These are phyloP conservation scores for Malthinus seriepunctatus DNA, from an alignment of 2,888 invertebrate species.

Conservation along the genomic window DNA sequence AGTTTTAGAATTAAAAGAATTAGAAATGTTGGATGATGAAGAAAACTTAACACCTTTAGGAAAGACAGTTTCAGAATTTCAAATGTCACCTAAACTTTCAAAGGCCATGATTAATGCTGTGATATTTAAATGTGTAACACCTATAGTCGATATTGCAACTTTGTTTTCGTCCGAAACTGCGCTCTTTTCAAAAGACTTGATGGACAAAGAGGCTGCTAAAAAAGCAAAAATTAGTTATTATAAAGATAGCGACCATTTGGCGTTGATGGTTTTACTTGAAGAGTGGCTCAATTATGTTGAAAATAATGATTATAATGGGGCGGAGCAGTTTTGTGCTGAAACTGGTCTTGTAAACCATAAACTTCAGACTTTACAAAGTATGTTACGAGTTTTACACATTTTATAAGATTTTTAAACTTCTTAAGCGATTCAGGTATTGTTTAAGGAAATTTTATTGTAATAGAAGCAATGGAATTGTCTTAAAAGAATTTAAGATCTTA, in stretches of 20 bases:
- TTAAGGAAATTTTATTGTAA: no score
- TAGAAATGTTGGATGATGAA: slow-evolving; percentile 59
- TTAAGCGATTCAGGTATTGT: no score
- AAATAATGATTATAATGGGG: slow-evolving; percentile 40
- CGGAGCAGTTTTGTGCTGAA: slow-evolving; percentile 54
- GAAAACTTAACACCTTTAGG: slow-evolving; percentile 70
- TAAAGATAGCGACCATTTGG: slow-evolving; percentile 65
- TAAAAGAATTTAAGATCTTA: no score
- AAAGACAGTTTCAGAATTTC: slow-evolving; percentile 53
- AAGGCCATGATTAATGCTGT: slow-evolving; percentile 63
- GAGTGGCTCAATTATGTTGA: slow-evolving; percentile 55
- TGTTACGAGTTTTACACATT: slow-evolving; percentile 30
- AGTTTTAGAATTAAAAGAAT: slow-evolving; percentile 62
- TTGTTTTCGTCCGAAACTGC: slow-evolving; percentile 58
- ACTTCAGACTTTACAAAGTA: slow-evolving; percentile 59
- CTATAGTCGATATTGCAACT: slow-evolving; percentile 57
- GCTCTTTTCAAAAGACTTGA: slow-evolving; percentile 58
- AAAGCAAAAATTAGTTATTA: slow-evolving; percentile 58
- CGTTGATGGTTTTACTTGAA: slow-evolving; percentile 60
- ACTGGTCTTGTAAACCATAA: slow-evolving; percentile 57
- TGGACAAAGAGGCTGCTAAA: slow-evolving; percentile 58
- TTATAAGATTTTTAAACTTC: no score
- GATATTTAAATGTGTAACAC: slow-evolving; percentile 60
- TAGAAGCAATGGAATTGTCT: no score
- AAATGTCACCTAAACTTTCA: slow-evolving; percentile 64